Evolutionary conservation across 2,797 vertebrate species (phyloP).

Genomic region (Phataginus tricuspis): DNA sequence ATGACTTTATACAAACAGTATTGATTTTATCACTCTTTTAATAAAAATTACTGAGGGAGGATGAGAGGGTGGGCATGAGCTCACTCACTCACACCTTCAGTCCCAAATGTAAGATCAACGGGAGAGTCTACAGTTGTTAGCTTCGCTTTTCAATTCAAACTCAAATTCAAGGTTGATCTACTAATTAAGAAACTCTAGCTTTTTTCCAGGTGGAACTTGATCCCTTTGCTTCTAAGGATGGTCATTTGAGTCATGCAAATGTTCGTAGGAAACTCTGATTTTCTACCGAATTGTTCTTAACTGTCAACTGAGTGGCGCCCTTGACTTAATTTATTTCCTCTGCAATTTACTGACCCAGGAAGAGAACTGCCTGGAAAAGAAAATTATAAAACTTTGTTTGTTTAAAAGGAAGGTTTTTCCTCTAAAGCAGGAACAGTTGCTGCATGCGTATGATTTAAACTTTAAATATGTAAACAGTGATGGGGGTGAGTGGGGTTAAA

Average conservation of each 20-base stretch:
- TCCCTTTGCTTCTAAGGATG: neutral
- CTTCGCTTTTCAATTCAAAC: slow-evolving; percentile 33
- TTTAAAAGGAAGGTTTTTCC: slow-evolving; percentile 39
- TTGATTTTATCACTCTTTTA: neutral
- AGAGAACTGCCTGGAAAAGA: neutral
- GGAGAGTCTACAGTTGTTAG: neutral
- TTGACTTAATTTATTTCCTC: neutral
- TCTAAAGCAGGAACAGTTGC: neutral
- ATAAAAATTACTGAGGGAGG: neutral
- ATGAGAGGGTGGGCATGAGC: neutral
- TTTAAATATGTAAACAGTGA: slow-evolving; percentile 36
- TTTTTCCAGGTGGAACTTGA: neutral
- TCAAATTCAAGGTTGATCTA: neutral
- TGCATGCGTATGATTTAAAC: slow-evolving; percentile 29
- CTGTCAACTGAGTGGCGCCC: neutral
- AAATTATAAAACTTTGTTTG: slow-evolving; percentile 44
- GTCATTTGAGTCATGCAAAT: neutral
- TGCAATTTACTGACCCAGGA: neutral
- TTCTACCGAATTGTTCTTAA: slow-evolving; percentile 25
- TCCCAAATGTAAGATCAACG: neutral
- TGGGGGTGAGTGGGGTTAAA: neutral
- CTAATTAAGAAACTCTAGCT: neutral
- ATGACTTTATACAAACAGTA: neutral
- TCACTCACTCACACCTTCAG: neutral
- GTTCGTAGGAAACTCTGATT: neutral